Percentiles rank a stretch among this genome's conserved stretches.
phyloP scores from a whole-genome alignment of 2,888 invertebrate genomes.

The Diarsia dahlii region DNA sequence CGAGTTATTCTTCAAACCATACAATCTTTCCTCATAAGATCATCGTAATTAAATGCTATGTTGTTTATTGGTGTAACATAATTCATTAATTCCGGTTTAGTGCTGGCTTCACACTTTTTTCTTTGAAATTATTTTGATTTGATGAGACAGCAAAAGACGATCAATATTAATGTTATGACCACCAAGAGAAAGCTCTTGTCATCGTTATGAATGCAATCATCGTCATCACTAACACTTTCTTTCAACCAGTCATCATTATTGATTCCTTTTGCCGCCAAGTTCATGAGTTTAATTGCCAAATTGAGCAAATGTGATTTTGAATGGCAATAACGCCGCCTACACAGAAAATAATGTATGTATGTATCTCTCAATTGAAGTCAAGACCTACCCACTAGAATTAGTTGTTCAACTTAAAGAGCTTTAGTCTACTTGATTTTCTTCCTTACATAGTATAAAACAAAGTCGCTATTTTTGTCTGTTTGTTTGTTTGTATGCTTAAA shows the following conservation, averaged over 20 bases:
- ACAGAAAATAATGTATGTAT: background rate
- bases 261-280: conserved; percentile 8
- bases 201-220: conserved; percentile 24
- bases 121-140: conserved; percentile 3
- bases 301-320: background rate
- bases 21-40: background rate
- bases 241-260: conserved; percentile 18
- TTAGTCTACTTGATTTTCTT: background rate
- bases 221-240: conserved; percentile 45
- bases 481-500: too few relatives aligned
- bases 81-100: background rate
- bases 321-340: background rate
- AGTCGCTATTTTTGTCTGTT: too few relatives aligned
- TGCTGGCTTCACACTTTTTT: background rate
- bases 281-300: conserved; percentile 8
- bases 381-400: background rate
- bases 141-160: conserved; percentile 18
- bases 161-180: conserved; percentile 13
- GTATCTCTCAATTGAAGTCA: background rate
- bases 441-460: too few relatives aligned
- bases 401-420: background rate
- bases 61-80: background rate
- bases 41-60: background rate
- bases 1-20: background rate
- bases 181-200: conserved; percentile 47